These are phyloP conservation scores for Holocentrus rufus DNA, from an alignment of 2,797 vertebrate species.

Conservation along the genomic window DNA sequence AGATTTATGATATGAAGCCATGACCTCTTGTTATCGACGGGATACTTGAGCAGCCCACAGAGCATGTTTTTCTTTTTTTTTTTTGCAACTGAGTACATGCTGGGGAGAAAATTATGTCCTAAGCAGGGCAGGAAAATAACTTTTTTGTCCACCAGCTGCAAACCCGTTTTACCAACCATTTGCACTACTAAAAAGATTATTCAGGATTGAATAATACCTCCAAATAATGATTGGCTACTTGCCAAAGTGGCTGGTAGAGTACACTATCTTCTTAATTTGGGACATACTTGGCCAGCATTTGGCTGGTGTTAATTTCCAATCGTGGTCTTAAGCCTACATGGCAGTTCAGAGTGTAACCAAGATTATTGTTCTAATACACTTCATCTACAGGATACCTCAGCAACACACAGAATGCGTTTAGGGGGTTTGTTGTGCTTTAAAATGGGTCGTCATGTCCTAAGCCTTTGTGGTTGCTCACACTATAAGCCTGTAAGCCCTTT, in stretches of 20 bases:
- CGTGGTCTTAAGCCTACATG: not conserved
- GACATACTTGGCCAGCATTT: not conserved
- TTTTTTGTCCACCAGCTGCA: not conserved
- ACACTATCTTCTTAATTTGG: not conserved
- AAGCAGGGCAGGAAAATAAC: not conserved
- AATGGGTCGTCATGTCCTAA: slow-evolving; percentile 35
- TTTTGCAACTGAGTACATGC: not conserved
- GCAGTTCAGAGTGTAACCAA: slow-evolving; percentile 7
- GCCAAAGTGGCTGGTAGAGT: not conserved
- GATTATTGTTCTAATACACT: slow-evolving; percentile 18
- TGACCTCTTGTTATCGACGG: slow-evolving; percentile 31
- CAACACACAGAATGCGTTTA: not conserved
- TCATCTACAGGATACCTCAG: slow-evolving; percentile 21
- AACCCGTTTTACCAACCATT: not conserved
- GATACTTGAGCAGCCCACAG: slow-evolving; percentile 15
- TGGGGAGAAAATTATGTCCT: slow-evolving; percentile 4
- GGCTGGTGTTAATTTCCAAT: not conserved
- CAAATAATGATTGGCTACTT: not conserved
- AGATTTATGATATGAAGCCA: slow-evolving; percentile 52
- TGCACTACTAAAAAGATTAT: slow-evolving; percentile 13
- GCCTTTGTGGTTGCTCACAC: slow-evolving; percentile 11
- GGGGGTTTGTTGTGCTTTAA: slow-evolving; percentile 33
- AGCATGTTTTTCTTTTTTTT: slow-evolving; percentile 3
- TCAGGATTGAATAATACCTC: not conserved
- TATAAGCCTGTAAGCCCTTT: slow-evolving; percentile 39